Evolutionary conservation across 1,140 invertebrate genomes (phyloP), one percentile per base, ranked within the genome.

Genomic region (Calliphora vicina): DNA sequence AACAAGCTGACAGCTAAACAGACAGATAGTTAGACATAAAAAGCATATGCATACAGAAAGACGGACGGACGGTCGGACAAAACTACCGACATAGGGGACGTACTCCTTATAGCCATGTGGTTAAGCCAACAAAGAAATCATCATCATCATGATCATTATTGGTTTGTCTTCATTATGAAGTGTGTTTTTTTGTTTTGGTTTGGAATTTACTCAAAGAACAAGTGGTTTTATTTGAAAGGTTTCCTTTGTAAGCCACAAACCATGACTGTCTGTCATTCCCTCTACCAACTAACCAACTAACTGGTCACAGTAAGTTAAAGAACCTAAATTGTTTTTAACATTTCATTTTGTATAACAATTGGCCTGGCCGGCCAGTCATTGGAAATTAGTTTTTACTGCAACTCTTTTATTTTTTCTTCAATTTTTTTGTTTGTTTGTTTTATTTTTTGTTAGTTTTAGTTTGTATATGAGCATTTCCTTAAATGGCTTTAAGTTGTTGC

Each of bases 221-320:
- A 67, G n/a, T 12, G 6, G 61, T 67, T 67, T 57, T 15, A 5
- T 23, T 67, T 23, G n/a, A 67, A 67, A 23, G 61, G n/a, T 67
- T 67, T 23, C 61, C n/a, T 67, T 57, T 23, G 23, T 67, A 67
- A 67, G 61, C 61, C 61, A 67, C 61, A 67, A 67, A 67, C 61
- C 61, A 67, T 67, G 61, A 67, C 61, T 67, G 6, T 67, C 35
- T 10, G 10, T 0, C 35, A 35, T 35, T 5, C 10, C 35, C 10
- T 5, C 35, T n/a, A n/a, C n/a, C n/a, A n/a, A 35, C 10, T 2
- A 35, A 1, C 35, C 6, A 35, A 2, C 35, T 35, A 35, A 35
- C 35, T 8, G 45, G 8, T 50, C 8, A 12, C 15, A 50, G 12
- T 50, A 50, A 50, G 45, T 17, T 15, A 50, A 50, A 50, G 45